Evolutionary conservation across 1,140 invertebrate species (phyloP), one percentile per base, ranked within the genome.

Genomic region (Campodea augens): DNA sequence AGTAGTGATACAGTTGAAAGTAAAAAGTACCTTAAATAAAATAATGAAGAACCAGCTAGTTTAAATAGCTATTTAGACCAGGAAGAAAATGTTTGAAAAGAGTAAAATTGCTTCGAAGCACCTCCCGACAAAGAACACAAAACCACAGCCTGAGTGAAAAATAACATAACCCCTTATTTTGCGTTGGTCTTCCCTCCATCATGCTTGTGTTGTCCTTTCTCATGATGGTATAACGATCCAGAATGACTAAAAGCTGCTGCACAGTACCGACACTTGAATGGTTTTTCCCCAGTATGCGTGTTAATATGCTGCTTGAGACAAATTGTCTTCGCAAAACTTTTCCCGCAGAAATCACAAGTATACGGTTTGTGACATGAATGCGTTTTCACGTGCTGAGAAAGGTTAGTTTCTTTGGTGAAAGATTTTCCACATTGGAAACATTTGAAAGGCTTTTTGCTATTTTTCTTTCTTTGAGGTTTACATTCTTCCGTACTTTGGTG

Each of bases 311-410:
- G 12, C 40, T 46, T 52, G 2, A 52, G 29, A 23, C 37, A 24
- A 13, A 23, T n/a, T 10, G 37, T 10, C 4, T 49, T 29, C 2
- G 27, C 41, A 52, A 72, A 73, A 23, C 63, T 59, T 51, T 71
- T 72, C 3, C 65, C 65, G 49, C 67, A 70, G 21, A 61, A 58
- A 29, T 55, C 51, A 47, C 69, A 72, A 49, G 67, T 49, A 48
- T 63, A 64, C 23, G 66, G 63, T 51, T 71, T 71, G 41, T 70
- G 66, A 38, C 62, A 57, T 1, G 68, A 73, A 54, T 73, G 69
- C 44, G 71, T 72, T 39, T 60, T 53, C 15, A 62, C 48, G 44
- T 68, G 65, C 44, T 63, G 61, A 15, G 61, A 66, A n/a, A 66
- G 51, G 2, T 62, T 66, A 21, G 59, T 64, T 50, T 63, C 64